Evolutionary conservation across 37 sponge, comb jelly and placozoan species (phyloP).

Genomic region (Theonella swinhoei): DNA sequence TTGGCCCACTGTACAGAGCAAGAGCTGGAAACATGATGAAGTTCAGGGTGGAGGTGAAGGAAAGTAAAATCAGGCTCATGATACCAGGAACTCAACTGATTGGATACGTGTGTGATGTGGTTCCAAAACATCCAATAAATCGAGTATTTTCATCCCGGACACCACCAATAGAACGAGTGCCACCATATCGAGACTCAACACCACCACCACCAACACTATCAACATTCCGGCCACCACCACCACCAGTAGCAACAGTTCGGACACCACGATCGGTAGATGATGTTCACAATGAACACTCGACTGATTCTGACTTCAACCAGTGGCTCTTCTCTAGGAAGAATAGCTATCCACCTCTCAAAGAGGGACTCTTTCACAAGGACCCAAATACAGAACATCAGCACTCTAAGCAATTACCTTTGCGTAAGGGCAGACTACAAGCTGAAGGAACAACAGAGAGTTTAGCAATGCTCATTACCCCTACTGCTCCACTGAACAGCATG

Average conservation of each 20-base stretch:
- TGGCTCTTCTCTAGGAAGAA: background rate
- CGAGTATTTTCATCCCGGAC: too few species aligned
- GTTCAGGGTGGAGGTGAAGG: slow-evolving; percentile 5
- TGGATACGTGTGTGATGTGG: slow-evolving; percentile 26
- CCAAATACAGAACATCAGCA: background rate
- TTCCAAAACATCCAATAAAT: slow-evolving; percentile 6
- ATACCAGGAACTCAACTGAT: slow-evolving; percentile 28
- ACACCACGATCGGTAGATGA: too few species aligned
- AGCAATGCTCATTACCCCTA: background rate
- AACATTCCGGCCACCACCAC: too few species aligned
- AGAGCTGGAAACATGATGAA: background rate
- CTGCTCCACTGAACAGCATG: background rate
- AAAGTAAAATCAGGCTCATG: background rate
- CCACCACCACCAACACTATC: too few species aligned
- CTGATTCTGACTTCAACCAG: background rate
- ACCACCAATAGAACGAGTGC: too few species aligned
- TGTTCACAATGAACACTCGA: background rate
- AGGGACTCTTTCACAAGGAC: background rate
- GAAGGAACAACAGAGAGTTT: too few species aligned
- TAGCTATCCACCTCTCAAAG: background rate
- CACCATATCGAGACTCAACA: too few species aligned
- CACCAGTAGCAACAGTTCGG: too few species aligned
- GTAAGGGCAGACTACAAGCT: too few species aligned
- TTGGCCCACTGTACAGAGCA: background rate
- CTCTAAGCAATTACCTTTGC: too few species aligned